Conservation (phyloP, 1,140 invertebrate genomes). For the Chionoecetes opilio region DNA sequence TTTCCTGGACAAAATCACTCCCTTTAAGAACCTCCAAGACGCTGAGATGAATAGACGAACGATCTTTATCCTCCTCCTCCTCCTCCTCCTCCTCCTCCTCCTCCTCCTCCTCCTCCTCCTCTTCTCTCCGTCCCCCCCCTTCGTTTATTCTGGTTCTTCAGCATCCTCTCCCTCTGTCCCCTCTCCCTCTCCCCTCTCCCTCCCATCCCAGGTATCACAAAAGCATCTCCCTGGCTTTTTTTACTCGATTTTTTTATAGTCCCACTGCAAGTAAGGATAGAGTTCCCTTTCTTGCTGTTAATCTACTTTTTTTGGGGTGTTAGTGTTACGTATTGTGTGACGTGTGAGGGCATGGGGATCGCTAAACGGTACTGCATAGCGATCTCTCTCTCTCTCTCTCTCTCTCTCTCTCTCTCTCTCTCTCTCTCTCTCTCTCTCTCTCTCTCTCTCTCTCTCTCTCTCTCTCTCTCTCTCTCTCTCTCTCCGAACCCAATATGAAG, state of each 20-base stretch:
- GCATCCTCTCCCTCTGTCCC: background rate
- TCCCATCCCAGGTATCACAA: background rate
- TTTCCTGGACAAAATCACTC: background rate
- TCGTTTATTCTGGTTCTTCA: too few species aligned
- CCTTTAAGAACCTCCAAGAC: background rate
- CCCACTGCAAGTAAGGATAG: background rate
- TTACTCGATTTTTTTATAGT: background rate
- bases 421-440: background rate
- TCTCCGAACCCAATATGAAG: background rate
- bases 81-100: background rate
- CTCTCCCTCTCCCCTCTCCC: background rate
- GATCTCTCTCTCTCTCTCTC: background rate
- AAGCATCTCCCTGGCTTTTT: background rate
- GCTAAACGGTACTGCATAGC: background rate
- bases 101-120: background rate
- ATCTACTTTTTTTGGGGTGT: background rate
- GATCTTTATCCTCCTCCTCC: background rate
- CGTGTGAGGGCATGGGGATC: background rate
- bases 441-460: too few species aligned
- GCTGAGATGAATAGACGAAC: background rate
- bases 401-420: background rate
- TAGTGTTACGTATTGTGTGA: background rate
- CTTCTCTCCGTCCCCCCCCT: conserved; percentile 3
- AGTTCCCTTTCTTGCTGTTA: background rate
- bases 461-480: too few species aligned